Evolutionary conservation across 2,888 invertebrate species (phyloP).

Genomic region (Hyalella azteca): DNA sequence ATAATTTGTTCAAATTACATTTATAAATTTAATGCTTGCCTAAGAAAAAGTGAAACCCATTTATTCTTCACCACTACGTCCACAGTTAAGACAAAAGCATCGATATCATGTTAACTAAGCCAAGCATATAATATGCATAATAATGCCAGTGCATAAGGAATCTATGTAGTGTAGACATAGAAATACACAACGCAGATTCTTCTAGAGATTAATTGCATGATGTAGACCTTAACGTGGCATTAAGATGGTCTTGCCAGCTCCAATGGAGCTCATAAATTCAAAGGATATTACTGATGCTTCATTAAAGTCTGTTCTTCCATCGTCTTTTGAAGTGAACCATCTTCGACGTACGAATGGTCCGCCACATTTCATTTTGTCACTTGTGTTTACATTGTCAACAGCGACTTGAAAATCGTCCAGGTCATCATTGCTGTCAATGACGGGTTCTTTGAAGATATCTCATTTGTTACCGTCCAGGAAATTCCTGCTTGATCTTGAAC

Average conservation of each 20-base stretch:
- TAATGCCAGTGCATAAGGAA: too few relatives aligned
- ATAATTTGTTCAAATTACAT: too few relatives aligned
- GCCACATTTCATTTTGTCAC: conserved; percentile 17
- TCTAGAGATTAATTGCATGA: too few relatives aligned
- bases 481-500: conserved; percentile 33
- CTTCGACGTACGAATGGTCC: neutral
- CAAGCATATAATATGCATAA: too few relatives aligned
- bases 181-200: too few relatives aligned
- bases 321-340: neutral
- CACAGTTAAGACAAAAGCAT: too few relatives aligned
- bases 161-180: too few relatives aligned
- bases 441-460: conserved; percentile 16
- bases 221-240: too few relatives aligned
- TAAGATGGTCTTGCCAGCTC: neutral
- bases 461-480: conserved; percentile 12
- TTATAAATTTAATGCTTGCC: too few relatives aligned
- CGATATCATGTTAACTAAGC: too few relatives aligned
- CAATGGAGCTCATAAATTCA: neutral
- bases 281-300: neutral
- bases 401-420: conserved; percentile 13
- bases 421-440: conserved; percentile 26
- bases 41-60: too few relatives aligned
- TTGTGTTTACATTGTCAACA: conserved; percentile 28
- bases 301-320: conserved; percentile 8
- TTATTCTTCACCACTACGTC: too few relatives aligned